Evolutionary conservation across 2,797 vertebrate species (phyloP), one percentile per base, ranked within the genome.

Genomic region (Anabas testudineus): DNA sequence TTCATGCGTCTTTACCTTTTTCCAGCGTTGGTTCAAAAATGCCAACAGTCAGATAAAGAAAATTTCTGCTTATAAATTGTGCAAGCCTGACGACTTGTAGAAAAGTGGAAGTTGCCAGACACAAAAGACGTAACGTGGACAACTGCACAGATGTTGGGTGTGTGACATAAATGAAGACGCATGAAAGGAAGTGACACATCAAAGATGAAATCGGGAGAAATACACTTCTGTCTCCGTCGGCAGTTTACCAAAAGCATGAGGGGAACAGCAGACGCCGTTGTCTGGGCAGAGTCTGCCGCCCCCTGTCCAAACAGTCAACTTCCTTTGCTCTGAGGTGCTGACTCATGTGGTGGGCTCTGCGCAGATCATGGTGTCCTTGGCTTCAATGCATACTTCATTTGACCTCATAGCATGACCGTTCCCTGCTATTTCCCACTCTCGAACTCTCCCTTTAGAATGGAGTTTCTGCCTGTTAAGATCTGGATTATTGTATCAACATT

Each of bases 161-260:
- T 77, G 49, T 78, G 21, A 8, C 36, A 54, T 22, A 69, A 37
- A 61, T 67, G 1, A 52, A 78, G 60, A 76, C 43, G 64, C 57
- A 57, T 70, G 34, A 83, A 58, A 82, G 87, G 85, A 90, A 90
- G 82, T 93, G 87, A 92, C 82, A 85, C 87, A 86, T 90, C 56
- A 52, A 30, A 58, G 61, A 68, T 68, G 6, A 78, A 78, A 74
- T 67, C 18, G 53, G 62, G 26, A 43, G 47, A 80, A 86, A 34
- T 36, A 63, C 39, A 42, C 49, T 62, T 76, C 52, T 1, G 32
- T 73, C 52, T 80, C 59, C 58, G 42, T 67, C 70, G 53, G 39
- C 13, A 53, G 28, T 83, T 84, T 71, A 57, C 81, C 74, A 49
- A 76, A 80, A 49, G 49, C 41, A 61, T 72, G 22, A 18, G 46